Base-by-base conservation (phyloP, 1,140 invertebrate species). In the Parasteatoda tepidariorum region DNA sequence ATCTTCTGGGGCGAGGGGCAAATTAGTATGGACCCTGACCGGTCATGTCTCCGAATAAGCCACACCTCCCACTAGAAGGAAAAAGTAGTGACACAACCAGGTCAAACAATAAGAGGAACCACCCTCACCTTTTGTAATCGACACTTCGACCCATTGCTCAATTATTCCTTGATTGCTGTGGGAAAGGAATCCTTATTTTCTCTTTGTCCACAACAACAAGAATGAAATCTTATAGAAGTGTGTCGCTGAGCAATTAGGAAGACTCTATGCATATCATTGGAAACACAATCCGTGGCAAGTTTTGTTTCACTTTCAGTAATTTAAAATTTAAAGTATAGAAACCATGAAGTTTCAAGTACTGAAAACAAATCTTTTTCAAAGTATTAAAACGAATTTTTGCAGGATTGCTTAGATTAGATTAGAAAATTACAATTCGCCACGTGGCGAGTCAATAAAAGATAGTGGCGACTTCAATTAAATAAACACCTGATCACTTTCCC, bases 51-150 rank as follows among this genome's bases (percentile, higher is more conserved):
- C 13, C n/a, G 15, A 13, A 9, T 13, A 24, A 11, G 71, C 78
- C 78, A 71, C 78, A 38, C 78, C 78, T 61, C 24, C 78, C 9
- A 22, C 4, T 67, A 30, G 34, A 48, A 48, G 33, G 54, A 41
- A 82, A 79, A 59, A 15, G n/a, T 64, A 79, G 31, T 82, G 78
- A 82, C 78, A 82, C 78, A 82, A 82, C 62, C 67, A 71, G 78
- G 78, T 82, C 78, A 82, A 61, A 48, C 28, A 82, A 55, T 31
- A 57, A 79, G 30, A 9, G 38, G n/a, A 30, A 34, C 66, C 78
- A 82, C 78, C 78, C 78, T 82, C 78, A 48, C 55, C 78, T 82
- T 82, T 82, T 82, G 78, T 82, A 82, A 82, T 71, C 78, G 66
- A 82, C 38, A 78, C 75, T 66, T 78, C 18, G 18, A 3, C 38